Evolutionary conservation across 2,888 invertebrate genomes (phyloP).

Genomic region (Enoplolaimus lenunculus): DNA sequence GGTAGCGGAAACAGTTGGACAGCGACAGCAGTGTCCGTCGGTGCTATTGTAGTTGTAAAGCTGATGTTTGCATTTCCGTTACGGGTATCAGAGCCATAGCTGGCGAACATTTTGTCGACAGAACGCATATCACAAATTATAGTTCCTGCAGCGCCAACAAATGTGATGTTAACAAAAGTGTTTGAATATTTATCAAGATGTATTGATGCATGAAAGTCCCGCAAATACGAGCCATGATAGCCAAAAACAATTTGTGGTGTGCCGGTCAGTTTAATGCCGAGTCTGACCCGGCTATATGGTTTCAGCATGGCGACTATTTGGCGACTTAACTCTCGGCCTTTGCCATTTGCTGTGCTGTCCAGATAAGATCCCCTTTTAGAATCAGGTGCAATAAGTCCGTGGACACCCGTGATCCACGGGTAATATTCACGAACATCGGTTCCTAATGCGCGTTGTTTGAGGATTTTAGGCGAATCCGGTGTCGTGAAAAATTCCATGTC

Average conservation of each 20-base stretch:
- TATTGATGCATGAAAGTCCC: constrained; percentile 4
- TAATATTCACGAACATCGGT: not conserved
- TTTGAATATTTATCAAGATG: constrained; percentile 15
- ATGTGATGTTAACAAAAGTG: not conserved
- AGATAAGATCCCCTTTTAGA: too few relatives aligned
- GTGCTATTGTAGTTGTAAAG: not conserved
- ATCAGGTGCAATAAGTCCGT: not conserved
- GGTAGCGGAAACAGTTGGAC: not conserved
- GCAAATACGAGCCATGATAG: not conserved
- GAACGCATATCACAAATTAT: not conserved
- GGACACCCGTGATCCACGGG: constrained; percentile 1
- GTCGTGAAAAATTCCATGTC: constrained; percentile 34
- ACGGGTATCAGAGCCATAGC: not conserved
- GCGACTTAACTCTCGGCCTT: not conserved
- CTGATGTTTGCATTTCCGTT: not conserved
- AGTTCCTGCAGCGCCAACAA: constrained; percentile 7
- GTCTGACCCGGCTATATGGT: not conserved
- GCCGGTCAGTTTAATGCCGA: not conserved
- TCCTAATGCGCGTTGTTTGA: not conserved
- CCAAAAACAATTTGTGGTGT: constrained; percentile 4
- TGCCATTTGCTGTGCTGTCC: too few relatives aligned
- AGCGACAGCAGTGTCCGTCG: not conserved
- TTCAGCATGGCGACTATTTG: not conserved
- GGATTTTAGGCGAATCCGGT: constrained; percentile 6
- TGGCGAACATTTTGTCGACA: not conserved